These are phyloP conservation scores for Drosophila ficusphila DNA, from an alignment of 1,140 invertebrate genomes.

Conservation along the genomic window DNA sequence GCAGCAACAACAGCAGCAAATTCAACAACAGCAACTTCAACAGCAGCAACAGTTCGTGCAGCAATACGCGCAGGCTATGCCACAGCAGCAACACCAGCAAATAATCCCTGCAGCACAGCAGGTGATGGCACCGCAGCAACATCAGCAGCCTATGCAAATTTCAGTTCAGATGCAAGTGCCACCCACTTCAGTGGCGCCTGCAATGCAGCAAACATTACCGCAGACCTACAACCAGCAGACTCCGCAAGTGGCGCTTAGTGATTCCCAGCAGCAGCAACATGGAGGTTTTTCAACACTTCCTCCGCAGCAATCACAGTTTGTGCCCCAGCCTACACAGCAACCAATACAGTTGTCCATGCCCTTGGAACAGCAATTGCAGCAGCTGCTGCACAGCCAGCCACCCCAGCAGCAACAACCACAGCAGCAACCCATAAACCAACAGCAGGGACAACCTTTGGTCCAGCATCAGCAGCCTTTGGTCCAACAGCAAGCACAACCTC, in stretches of 20 bases:
- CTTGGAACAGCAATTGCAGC: constrained; percentile 85
- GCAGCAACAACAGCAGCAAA: constrained; percentile 55
- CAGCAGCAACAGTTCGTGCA: constrained; percentile 74
- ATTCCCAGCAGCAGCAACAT: constrained; percentile 50
- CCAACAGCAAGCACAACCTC: constrained; percentile 34
- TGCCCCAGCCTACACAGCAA: constrained; percentile 82
- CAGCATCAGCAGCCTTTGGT: constrained; percentile 71
- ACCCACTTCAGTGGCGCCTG: constrained; percentile 25
- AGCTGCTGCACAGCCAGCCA: constrained; percentile 85
- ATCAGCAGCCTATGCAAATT: constrained; percentile 59
- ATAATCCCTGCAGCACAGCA: constrained; percentile 84
- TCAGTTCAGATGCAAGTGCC: constrained; percentile 64
- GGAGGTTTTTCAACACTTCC: constrained; percentile 72
- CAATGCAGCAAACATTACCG: constrained; percentile 37
- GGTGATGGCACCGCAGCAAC: constrained; percentile 85
- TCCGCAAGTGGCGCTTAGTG: constrained; percentile 59
- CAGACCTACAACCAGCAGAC: constrained; percentile 30
- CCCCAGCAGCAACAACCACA: constrained; percentile 71
- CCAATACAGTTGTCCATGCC: constrained; percentile 64
- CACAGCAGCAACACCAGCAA: constrained; percentile 56
- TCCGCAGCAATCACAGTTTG: constrained; percentile 50
- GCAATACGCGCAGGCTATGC: constrained; percentile 46
- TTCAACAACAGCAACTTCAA: constrained; percentile 41
- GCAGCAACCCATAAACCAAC: constrained; percentile 36
- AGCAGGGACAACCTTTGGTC: constrained; percentile 35